Evolutionary conservation across 2,888 invertebrate species (phyloP).

Genomic region (Camponotus fellah): DNA sequence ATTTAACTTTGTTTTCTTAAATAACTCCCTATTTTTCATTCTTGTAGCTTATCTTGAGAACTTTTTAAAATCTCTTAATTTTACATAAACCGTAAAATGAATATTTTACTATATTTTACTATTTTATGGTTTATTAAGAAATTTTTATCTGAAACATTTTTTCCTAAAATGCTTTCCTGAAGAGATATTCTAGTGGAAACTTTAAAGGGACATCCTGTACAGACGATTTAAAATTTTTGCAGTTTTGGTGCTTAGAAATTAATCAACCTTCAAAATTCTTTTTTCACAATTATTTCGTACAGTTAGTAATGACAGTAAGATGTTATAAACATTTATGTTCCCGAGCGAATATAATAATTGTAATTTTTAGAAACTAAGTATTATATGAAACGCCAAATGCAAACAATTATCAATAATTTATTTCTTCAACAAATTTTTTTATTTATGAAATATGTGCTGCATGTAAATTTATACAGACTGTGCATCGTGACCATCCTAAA

Average conservation of each 20-base stretch:
- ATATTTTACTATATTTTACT: too few species aligned
- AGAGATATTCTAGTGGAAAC: too few species aligned
- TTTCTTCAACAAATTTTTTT: constrained; percentile 18
- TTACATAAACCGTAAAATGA: too few species aligned
- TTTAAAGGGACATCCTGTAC: too few species aligned
- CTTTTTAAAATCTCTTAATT: too few species aligned
- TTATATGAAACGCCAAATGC: constrained; percentile 8
- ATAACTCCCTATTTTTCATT: too few species aligned
- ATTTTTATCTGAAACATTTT: too few species aligned
- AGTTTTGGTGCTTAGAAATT: background rate
- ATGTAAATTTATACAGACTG: constrained; percentile 16
- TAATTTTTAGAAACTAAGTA: constrained; percentile 19
- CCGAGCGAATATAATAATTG: constrained; percentile 11
- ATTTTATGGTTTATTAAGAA: too few species aligned
- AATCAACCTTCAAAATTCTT: constrained; percentile 1
- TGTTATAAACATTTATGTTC: background rate
- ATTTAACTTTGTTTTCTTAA: too few species aligned
- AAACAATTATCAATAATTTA: constrained; percentile 22
- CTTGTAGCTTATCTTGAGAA: too few species aligned
- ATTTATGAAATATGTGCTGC: constrained; percentile 4
- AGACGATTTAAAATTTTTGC: background rate
- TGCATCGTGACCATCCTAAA: background rate
- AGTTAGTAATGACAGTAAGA: background rate
- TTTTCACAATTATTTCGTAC: background rate
- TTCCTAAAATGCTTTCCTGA: too few species aligned